These are phyloP conservation scores for Spodoptera exigua DNA, from an alignment of 2,888 invertebrate species.

Conservation along the genomic window DNA sequence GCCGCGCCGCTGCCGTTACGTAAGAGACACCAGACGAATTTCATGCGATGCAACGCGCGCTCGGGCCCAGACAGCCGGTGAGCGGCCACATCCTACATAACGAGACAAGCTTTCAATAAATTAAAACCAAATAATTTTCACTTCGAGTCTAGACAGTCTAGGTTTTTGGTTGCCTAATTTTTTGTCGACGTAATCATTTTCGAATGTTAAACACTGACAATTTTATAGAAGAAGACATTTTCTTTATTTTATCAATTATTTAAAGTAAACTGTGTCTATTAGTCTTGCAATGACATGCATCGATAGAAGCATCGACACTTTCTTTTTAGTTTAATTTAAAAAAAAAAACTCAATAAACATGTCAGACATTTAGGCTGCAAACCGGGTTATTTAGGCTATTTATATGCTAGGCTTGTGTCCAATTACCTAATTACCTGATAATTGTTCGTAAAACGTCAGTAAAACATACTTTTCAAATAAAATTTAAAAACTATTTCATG, in stretches of 20 bases:
- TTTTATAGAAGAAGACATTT: too few species aligned
- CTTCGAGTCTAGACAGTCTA: neutral
- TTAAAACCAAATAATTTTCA: conserved; percentile 15
- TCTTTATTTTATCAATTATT: too few species aligned
- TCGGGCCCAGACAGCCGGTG: conserved; percentile 23
- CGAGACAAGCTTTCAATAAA: conserved; percentile 21
- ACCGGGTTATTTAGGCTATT: conserved; percentile 25
- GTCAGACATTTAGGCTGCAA: conserved; percentile 12
- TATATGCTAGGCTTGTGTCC: conserved; percentile 9
- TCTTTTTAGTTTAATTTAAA: conserved; percentile 5
- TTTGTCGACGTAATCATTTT: conserved; percentile 1
- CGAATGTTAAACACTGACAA: neutral
- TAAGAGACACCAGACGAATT: conserved; percentile 77
- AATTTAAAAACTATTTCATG: too few species aligned
- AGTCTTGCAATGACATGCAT: too few species aligned
- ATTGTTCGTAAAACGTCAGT: too few species aligned
- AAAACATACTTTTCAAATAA: too few species aligned
- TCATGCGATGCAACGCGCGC: conserved; percentile 52
- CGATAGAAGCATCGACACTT: conserved; percentile 7
- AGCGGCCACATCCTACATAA: conserved; percentile 18
- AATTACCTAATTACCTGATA: too few species aligned
- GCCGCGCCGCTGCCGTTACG: conserved; percentile 77
- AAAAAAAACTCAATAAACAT: neutral
- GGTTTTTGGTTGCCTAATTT: neutral
- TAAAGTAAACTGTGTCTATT: too few species aligned